These are phyloP conservation scores for Nycticryphes semicollaris DNA, from an alignment of 2,113 vertebrate genomes.

Conservation along the genomic window DNA sequence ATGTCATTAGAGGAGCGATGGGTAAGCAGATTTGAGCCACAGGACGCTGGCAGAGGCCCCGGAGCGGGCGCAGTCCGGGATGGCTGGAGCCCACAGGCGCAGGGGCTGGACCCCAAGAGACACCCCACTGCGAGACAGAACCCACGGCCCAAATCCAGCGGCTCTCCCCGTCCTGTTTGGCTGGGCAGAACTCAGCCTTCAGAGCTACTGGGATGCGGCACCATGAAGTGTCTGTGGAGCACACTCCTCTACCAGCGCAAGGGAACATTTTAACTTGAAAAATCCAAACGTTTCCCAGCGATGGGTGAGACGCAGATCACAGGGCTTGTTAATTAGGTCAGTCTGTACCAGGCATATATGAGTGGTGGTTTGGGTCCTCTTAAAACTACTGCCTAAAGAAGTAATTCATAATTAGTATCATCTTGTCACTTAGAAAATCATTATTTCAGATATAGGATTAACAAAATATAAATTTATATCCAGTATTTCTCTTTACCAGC, in stretches of 20 bases:
- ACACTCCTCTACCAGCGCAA: background rate
- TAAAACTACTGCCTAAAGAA: slow-evolving; percentile 27
- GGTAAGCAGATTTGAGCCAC: background rate
- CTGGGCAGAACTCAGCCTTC: background rate
- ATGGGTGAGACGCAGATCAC: background rate
- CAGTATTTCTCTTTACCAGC: background rate
- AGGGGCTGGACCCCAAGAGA: background rate
- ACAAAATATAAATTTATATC: background rate
- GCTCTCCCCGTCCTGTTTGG: background rate
- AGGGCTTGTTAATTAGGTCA: slow-evolving; percentile 36
- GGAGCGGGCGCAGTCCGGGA: background rate
- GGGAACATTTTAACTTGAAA: background rate
- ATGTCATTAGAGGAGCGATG: background rate
- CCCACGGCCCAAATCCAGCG: background rate
- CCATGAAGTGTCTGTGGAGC: background rate
- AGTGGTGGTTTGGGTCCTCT: slow-evolving; percentile 3
- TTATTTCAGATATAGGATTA: background rate
- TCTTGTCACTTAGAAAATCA: background rate
- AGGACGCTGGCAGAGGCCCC: background rate
- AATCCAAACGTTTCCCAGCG: background rate
- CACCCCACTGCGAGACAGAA: background rate
- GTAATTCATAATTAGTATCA: slow-evolving; percentile 8
- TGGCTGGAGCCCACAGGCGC: rapidly evolving
- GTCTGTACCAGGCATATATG: slow-evolving; percentile 5
- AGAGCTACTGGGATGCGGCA: background rate